Conservation (phyloP, 2,888 invertebrate species). For the Microchrysa polita region DNA sequence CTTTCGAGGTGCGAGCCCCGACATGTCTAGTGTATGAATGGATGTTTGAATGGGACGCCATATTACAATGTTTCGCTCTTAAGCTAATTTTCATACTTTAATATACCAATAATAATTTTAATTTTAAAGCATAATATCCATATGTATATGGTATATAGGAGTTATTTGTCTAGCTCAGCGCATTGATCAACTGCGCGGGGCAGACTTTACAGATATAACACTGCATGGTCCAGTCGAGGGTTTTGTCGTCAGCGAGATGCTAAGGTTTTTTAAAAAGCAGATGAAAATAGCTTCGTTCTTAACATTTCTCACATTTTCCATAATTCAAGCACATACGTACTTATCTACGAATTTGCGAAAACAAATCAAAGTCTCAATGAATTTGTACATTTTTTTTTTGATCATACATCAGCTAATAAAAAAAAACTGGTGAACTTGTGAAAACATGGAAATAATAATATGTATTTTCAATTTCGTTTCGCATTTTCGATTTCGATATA, state of each 20-base stretch:
- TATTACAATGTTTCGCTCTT: conserved; percentile 35
- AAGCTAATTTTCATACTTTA: conserved; percentile 42
- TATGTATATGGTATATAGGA: not conserved
- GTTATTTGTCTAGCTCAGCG: too few species aligned
- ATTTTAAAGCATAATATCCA: conserved; percentile 12
- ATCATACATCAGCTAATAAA: too few species aligned
- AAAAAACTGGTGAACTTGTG: not conserved
- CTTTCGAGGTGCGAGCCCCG: not conserved
- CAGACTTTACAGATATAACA: too few species aligned
- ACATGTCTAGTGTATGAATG: too few species aligned
- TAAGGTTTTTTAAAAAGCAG: not conserved
- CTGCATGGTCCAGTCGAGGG: too few species aligned
- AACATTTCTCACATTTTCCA: too few species aligned
- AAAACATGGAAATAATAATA: conserved; percentile 8
- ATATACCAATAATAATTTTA: conserved; percentile 35
- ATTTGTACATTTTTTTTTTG: too few species aligned
- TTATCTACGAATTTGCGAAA: too few species aligned
- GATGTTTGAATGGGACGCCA: conserved; percentile 17
- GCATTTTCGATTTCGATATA: conserved; percentile 34
- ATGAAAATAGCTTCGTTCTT: not conserved
- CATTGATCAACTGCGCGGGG: too few species aligned
- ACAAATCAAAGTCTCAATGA: too few species aligned
- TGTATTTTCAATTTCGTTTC: conserved; percentile 35
- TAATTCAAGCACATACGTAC: too few species aligned
- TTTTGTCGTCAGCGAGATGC: not conserved